Evolutionary conservation across 2,113 vertebrate genomes (phyloP).

Genomic region (Melanocharis versteri): DNA sequence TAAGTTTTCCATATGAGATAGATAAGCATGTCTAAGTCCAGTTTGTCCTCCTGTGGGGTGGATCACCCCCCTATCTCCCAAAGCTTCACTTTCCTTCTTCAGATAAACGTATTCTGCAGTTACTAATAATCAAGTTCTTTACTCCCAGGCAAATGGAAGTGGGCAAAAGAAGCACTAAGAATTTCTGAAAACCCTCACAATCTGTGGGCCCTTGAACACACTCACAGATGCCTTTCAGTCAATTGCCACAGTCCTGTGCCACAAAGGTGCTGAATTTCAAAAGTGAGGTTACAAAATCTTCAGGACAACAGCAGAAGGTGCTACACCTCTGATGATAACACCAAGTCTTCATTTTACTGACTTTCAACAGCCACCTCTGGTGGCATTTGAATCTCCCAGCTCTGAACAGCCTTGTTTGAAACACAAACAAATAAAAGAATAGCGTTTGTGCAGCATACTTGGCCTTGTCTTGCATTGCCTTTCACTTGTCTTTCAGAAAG

Average conservation of each 20-base stretch:
- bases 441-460: not conserved
- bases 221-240: not conserved
- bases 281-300: not conserved
- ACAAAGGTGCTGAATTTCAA: not conserved
- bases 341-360: not conserved
- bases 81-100: not conserved
- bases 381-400: not conserved
- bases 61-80: not conserved
- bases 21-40: rapidly evolving
- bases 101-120: not conserved
- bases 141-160: not conserved
- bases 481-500: not conserved
- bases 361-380: not conserved
- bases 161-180: not conserved
- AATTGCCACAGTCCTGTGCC: not conserved
- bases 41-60: not conserved
- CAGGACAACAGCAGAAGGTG: not conserved
- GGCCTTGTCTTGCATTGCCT: not conserved
- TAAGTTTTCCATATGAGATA: not conserved
- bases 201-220: not conserved
- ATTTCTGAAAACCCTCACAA: not conserved
- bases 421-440: not conserved
- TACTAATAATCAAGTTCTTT: not conserved
- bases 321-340: not conserved
- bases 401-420: not conserved